Evolutionary conservation across 2,797 vertebrate species (phyloP), one percentile per base, ranked within the genome.

Genomic region (Melanotaenia boesemani): DNA sequence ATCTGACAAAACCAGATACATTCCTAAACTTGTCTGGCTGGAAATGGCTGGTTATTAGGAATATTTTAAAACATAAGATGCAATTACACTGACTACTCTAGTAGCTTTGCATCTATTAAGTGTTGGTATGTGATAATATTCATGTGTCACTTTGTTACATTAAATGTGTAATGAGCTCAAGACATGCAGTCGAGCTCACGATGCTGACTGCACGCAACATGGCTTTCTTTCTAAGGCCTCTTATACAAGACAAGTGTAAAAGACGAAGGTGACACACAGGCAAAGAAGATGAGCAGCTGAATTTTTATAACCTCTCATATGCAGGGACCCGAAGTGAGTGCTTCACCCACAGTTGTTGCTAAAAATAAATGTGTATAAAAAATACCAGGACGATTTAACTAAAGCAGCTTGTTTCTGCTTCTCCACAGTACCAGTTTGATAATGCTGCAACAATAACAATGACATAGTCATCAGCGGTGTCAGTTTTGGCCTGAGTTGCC

Each of bases 141-240:
- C 46, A 26, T 30, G 34, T 36, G 64, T 59, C 8, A 54, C 22
- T 48, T 62, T 46, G 30, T 57, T 10, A 62, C 62, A 67, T 36
- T 63, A 16, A 72, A 67, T 36, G 66, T 22, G 66, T 68, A 68
- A 68, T 68, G 55, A 68, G 66, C 66, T 58, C 55, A 58, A 37
- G 6, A 24, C 56, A 28, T 4, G 44, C 6, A 28, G 46, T n/a
- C 65, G 20, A 28, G 50, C 30, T 55, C 37, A 48, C 56, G 57
- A 18, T 46, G 68, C 32, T 20, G 28, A 46, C 69, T 75, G 52
- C 54, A 30, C 26, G 57, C 56, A 56, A 12, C 16, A 57, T 22
- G 9, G 15, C 30, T 1, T 16, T 26, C 34, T 46, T 20, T 15
- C 7, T 7, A 46, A 44, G 16, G 65, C 9, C 28, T 15, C 18